Percentiles rank a stretch among this genome's conserved stretches.
Conservation (phyloP, 92 coral and sea anemone species). For the Zoanthus solanderi region DNA sequence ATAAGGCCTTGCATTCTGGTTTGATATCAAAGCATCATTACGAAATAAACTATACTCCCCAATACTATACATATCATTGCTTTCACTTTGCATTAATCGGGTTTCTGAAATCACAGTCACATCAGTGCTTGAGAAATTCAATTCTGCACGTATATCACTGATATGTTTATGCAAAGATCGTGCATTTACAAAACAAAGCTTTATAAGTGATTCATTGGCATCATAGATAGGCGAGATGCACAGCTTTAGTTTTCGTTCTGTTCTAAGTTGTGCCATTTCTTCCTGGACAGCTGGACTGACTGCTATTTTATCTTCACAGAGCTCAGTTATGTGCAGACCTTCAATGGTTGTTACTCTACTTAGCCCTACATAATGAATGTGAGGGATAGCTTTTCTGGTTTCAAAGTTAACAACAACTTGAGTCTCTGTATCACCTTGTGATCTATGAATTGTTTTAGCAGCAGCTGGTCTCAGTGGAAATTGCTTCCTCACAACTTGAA, state of each 20-base stretch:
- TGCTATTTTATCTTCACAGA: slow-evolving; percentile 6
- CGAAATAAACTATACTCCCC: background rate
- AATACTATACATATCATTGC: slow-evolving; percentile 2
- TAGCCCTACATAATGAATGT: slow-evolving; percentile 7
- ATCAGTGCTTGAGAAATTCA: slow-evolving; percentile 7
- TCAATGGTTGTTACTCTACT: background rate
- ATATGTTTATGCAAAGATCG: slow-evolving; percentile 6
- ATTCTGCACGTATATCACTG: slow-evolving; percentile 6
- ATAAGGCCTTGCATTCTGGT: slow-evolving; percentile 47
- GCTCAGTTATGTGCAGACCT: slow-evolving; percentile 9
- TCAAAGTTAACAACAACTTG: slow-evolving; percentile 1
- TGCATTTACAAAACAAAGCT: slow-evolving; percentile 6
- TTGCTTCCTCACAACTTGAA: slow-evolving; percentile 5
- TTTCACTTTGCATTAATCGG: slow-evolving; percentile 7
- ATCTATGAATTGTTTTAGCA: too few species aligned
- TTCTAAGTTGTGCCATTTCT: slow-evolving; percentile 7
- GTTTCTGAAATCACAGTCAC: slow-evolving; percentile 8
- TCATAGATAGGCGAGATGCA: slow-evolving; percentile 9
- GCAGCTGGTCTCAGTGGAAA: background rate
- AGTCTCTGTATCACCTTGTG: background rate
- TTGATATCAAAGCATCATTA: slow-evolving; percentile 2
- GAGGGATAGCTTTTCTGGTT: slow-evolving; percentile 9
- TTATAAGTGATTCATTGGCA: slow-evolving; percentile 3
- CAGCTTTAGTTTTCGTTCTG: slow-evolving; percentile 1
- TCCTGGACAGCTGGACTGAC: slow-evolving; percentile 8